These are phyloP conservation scores for Oreotrochilus melanogaster DNA, from an alignment of 2,113 vertebrate genomes.

Conservation along the genomic window DNA sequence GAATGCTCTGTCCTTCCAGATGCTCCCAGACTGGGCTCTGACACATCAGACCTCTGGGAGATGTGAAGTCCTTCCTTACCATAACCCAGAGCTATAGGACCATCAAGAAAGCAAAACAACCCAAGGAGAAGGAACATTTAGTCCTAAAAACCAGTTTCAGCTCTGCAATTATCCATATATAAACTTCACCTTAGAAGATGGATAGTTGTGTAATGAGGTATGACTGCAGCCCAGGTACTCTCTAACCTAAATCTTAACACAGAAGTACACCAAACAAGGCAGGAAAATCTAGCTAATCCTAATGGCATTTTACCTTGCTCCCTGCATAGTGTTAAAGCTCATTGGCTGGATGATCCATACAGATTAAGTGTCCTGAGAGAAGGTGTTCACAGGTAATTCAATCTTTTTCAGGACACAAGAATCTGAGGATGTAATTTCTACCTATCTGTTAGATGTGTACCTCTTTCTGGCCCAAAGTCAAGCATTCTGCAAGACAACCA, in stretches of 20 bases:
- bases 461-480: background rate
- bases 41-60: background rate
- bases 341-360: background rate
- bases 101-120: background rate
- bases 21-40: background rate
- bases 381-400: background rate
- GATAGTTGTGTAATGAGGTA: background rate
- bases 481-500: background rate
- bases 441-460: background rate
- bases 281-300: background rate
- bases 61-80: background rate
- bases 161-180: background rate
- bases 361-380: accelerated
- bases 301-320: background rate
- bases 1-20: background rate
- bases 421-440: background rate
- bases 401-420: background rate
- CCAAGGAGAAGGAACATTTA: background rate
- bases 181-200: background rate
- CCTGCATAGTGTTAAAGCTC: background rate
- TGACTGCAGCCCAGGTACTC: background rate
- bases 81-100: background rate
- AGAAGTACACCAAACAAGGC: background rate
- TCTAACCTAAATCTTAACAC: background rate
- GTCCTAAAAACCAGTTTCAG: background rate